Conservation (phyloP, 2,797 vertebrate genomes). For the Manis crassicaudata region DNA sequence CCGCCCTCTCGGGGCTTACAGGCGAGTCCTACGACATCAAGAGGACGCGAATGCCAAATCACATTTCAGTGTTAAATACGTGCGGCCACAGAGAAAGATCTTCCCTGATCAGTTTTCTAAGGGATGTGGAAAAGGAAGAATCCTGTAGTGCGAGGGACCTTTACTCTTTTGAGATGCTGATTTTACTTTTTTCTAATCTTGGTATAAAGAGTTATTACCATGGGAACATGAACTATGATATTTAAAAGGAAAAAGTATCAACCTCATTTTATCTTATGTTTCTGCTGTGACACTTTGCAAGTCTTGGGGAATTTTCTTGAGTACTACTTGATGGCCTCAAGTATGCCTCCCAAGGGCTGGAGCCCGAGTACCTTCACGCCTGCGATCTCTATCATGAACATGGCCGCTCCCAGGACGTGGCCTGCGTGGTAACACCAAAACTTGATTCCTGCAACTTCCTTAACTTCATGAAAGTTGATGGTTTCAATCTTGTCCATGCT, state of each 20-base stretch:
- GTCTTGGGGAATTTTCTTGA: not conserved
- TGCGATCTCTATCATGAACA: slow-evolving; percentile 99
- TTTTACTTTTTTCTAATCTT: not conserved
- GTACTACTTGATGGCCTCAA: too few relatives aligned
- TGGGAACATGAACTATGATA: not conserved
- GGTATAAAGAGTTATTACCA: not conserved
- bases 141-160: not conserved
- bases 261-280: too few relatives aligned
- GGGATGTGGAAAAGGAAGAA: not conserved
- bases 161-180: not conserved
- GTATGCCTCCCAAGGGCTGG: not conserved
- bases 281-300: not conserved
- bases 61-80: not conserved
- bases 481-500: slow-evolving; percentile 99
- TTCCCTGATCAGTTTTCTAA: not conserved
- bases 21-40: too few relatives aligned
- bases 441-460: slow-evolving; percentile 98
- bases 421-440: slow-evolving; percentile 98
- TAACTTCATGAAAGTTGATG: slow-evolving; percentile 99
- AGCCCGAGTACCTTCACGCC: slow-evolving; percentile 92
- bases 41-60: not conserved
- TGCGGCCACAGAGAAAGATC: not conserved
- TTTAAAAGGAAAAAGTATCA: not conserved
- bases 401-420: slow-evolving; percentile 96
- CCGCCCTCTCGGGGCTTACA: not conserved